These are phyloP conservation scores for Hyperopisus bebe DNA, from an alignment of 2,113 vertebrate genomes.

Conservation along the genomic window DNA sequence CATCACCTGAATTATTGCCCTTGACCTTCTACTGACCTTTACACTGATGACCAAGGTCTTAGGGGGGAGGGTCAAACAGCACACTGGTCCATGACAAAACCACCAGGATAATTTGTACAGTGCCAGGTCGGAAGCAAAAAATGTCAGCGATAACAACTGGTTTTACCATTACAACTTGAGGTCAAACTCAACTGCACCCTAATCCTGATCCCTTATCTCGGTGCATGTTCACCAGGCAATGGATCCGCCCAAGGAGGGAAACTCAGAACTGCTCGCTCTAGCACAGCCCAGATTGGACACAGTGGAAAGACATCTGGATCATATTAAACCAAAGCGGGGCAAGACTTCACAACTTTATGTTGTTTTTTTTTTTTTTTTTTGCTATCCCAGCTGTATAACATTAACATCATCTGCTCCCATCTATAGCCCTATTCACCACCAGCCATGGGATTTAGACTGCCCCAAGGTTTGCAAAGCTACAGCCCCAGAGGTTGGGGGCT, in stretches of 20 bases:
- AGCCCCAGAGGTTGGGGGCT: no score
- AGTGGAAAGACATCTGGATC: slow-evolving; percentile 7
- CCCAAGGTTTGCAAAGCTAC: not conserved
- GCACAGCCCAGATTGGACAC: not conserved
- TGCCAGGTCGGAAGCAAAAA: not conserved
- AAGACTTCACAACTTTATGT: not conserved
- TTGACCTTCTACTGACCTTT: not conserved
- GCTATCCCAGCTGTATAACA: not conserved
- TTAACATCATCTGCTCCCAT: not conserved
- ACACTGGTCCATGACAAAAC: not conserved
- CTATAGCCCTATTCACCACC: not conserved
- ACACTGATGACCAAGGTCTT: not conserved
- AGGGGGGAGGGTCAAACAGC: not conserved
- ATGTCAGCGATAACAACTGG: not conserved
- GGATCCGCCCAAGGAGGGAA: not conserved
- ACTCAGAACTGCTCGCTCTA: not conserved
- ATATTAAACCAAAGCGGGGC: not conserved
- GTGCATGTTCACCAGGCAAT: not conserved
- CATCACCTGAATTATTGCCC: not conserved
- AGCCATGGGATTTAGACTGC: not conserved
- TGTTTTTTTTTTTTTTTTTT: not conserved
- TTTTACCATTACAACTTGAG: not conserved
- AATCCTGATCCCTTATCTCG: not conserved
- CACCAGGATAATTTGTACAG: no score
- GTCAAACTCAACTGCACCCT: not conserved